These are phyloP conservation scores for Aegotheles bennettii DNA, from an alignment of 2,113 vertebrate species.

Conservation along the genomic window DNA sequence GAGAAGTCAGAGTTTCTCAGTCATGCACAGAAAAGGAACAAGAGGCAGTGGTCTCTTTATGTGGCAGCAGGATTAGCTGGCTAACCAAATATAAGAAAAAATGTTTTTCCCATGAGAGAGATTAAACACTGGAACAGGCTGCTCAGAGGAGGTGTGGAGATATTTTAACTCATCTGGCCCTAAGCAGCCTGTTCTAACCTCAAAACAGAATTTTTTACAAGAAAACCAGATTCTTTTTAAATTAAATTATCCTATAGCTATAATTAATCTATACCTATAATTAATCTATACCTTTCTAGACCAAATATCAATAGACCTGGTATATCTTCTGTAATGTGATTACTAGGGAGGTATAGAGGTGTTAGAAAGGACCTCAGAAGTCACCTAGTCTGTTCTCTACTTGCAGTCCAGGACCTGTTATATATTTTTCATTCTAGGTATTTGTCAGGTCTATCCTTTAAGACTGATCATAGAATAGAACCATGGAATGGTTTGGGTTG, in stretches of 20 bases:
- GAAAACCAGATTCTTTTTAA: not conserved
- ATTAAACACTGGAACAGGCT: not conserved
- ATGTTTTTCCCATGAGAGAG: fast-evolving
- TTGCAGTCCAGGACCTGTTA: not conserved
- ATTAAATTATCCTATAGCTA: not conserved
- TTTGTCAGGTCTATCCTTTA: not conserved
- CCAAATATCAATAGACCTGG: not conserved
- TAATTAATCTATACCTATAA: not conserved
- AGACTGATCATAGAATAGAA: no score
- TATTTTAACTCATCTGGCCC: fast-evolving
- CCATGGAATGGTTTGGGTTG: no score
- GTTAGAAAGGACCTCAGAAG: not conserved
- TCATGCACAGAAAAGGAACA: not conserved
- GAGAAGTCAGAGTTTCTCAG: not conserved
- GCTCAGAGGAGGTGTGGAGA: not conserved
- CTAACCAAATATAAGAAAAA: not conserved
- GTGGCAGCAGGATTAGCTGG: not conserved
- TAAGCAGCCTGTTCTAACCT: not conserved
- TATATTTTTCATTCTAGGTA: not conserved
- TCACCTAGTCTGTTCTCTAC: not conserved
- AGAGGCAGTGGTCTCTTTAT: not conserved
- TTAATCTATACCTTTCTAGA: not conserved
- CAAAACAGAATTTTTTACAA: not conserved
- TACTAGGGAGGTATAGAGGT: not conserved
- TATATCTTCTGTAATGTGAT: not conserved